These are phyloP conservation scores for Vanessa cardui DNA, from an alignment of 2,888 invertebrate genomes.

Conservation along the genomic window DNA sequence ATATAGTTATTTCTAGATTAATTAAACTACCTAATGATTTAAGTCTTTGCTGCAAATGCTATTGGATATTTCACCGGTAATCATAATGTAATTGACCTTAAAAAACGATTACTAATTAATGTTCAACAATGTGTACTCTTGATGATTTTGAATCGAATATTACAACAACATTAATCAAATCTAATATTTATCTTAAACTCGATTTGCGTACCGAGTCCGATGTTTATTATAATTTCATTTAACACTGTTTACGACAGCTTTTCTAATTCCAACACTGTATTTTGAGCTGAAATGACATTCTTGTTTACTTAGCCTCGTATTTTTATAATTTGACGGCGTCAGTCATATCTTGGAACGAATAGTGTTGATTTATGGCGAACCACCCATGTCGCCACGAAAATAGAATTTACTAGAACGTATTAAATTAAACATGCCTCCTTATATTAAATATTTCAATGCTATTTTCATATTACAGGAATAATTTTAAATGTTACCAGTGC, in stretches of 20 bases:
- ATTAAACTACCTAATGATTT: too few species aligned
- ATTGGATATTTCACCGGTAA: too few species aligned
- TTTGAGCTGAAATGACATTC: slow-evolving; percentile 5
- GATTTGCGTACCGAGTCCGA: background rate
- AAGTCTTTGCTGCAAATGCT: too few species aligned
- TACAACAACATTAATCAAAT: slow-evolving; percentile 1
- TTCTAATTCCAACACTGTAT: slow-evolving; percentile 4
- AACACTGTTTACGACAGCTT: slow-evolving; percentile 3
- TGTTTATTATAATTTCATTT: slow-evolving; percentile 3
- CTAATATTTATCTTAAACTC: background rate
- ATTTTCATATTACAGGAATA: background rate
- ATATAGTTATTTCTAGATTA: too few species aligned
- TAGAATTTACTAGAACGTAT: slow-evolving; percentile 50
- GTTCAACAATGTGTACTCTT: too few species aligned
- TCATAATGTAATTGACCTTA: too few species aligned
- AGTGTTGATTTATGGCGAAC: slow-evolving; percentile 61
- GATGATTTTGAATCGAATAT: background rate
- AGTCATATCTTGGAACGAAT: slow-evolving; percentile 71
- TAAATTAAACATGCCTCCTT: slow-evolving; percentile 11
- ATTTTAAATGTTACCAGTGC: background rate
- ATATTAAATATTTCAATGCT: slow-evolving; percentile 7
- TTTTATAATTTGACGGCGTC: slow-evolving; percentile 58
- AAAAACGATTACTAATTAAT: too few species aligned
- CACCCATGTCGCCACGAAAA: slow-evolving; percentile 71
- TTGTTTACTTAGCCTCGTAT: slow-evolving; percentile 43